phyloP scores from a whole-genome alignment of 2,888 invertebrate species.

The Diarsia dahlii region DNA sequence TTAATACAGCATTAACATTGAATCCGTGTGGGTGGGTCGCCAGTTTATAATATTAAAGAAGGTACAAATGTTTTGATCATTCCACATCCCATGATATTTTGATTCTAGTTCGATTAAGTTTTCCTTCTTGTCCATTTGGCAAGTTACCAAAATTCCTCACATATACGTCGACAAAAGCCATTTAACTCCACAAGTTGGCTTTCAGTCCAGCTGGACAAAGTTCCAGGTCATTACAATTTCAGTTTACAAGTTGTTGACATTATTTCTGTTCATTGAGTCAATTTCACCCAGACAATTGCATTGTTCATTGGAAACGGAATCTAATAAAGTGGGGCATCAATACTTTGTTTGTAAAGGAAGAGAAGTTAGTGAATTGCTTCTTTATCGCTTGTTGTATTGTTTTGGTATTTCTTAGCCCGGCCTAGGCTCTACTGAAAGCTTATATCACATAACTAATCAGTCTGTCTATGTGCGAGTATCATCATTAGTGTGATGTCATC shows the following conservation, averaged over 20 bases:
- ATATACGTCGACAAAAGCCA: conserved; percentile 5
- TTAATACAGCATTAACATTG: too few species aligned
- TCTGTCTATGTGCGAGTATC: too few species aligned
- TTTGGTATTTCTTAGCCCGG: neutral
- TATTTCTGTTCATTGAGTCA: conserved; percentile 11
- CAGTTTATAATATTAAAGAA: neutral
- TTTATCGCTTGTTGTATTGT: neutral
- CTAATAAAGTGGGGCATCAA: neutral
- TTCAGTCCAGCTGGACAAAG: conserved; percentile 1
- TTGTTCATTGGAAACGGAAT: neutral
- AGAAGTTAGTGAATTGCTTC: neutral
- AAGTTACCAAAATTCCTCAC: neutral
- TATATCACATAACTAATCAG: neutral
- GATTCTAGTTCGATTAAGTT: neutral
- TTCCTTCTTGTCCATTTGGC: neutral
- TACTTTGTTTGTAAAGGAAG: neutral
- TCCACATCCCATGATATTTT: neutral
- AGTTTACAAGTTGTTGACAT: conserved; percentile 23
- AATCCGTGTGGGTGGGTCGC: too few species aligned
- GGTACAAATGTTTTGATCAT: neutral
- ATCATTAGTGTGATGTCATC: too few species aligned
- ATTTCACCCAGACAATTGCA: conserved; percentile 16
- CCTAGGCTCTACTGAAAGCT: neutral
- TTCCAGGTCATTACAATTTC: conserved; percentile 28
- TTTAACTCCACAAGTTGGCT: conserved; percentile 24